These are phyloP conservation scores for Platalea minor DNA, from an alignment of 2,797 vertebrate genomes.

Conservation along the genomic window DNA sequence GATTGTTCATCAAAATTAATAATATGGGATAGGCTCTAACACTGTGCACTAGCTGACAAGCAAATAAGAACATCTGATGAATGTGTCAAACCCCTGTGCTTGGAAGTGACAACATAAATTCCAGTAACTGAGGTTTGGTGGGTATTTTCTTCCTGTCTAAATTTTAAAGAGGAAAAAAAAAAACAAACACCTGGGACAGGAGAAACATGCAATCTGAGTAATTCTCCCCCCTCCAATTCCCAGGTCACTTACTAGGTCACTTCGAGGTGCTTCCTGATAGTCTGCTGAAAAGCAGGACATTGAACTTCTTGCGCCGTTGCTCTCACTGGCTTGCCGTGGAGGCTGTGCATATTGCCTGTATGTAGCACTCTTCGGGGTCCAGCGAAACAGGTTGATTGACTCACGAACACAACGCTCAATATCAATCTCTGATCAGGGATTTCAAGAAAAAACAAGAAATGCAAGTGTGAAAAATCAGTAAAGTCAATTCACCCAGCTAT, in stretches of 20 bases:
- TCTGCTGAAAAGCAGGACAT: conserved; percentile 83
- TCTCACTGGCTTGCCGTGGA: conserved; percentile 73
- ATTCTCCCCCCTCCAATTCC: rapidly evolving
- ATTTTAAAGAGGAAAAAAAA: background rate
- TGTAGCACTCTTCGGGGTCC: conserved; percentile 94
- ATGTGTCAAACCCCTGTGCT: background rate
- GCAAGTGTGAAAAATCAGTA: background rate
- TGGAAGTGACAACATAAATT: background rate
- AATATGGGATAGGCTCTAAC: background rate
- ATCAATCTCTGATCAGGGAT: conserved; percentile 86
- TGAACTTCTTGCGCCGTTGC: conserved; percentile 68
- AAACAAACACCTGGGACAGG: background rate
- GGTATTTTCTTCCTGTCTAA: background rate
- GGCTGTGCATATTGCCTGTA: conserved; percentile 92
- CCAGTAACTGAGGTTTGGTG: background rate
- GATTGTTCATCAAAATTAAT: background rate
- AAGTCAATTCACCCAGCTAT: background rate
- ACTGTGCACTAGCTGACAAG: background rate
- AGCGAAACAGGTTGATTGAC: conserved; percentile 94
- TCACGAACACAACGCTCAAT: conserved; percentile 97
- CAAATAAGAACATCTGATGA: background rate
- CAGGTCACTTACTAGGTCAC: conserved; percentile 83
- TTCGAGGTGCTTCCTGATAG: conserved; percentile 85
- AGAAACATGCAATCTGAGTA: background rate
- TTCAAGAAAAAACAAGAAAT: background rate